Evolutionary conservation across 2,113 vertebrate genomes (phyloP), one percentile per base, ranked within the genome.

Genomic region (Planiliza haematocheilus): DNA sequence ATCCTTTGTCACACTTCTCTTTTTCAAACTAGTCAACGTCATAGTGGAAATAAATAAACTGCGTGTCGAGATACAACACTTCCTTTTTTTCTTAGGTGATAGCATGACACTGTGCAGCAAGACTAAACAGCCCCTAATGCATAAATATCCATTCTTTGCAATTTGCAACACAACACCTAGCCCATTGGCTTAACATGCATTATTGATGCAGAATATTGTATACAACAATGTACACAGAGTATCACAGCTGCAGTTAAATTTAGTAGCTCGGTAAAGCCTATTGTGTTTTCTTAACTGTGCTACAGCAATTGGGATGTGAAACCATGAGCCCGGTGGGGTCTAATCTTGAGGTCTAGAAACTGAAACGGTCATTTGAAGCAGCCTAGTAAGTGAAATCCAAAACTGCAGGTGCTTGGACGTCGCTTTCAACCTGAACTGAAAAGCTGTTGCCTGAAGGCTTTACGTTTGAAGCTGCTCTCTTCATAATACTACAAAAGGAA

Each of bases 351-450:
- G 60, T 80, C 53, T 53, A 74, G 79, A 81, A 79, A 86, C 61
- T 71, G 70, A 83, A 81, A 84, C 77, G 21, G 84, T 85, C 79
- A 90, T 70, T 75, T 76, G 81, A 90, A 84, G 84, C 80, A 82
- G 65, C 68, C 60, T 43, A 42, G 71, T 62, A 85, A 86, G 80
- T 83, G 89, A 91, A 91, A 92, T 91, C 49, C 52, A 72, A 89
- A 77, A 71, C 79, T 41, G 38, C 53, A 72, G 58, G 71, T 76
- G 73, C 41, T 38, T 1, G 10, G 50, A 65, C 59, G 51, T 14
- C 20, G 11, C 70, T 79, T 79, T 84, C 50, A 80, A 65, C 72
- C 41, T 64, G 21, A 59, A 70, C 36, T 21, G 55, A 64, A 65
- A 69, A 4, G 7, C 43, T 49, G 5, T 63, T 42, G 58, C 48